Base-by-base conservation (phyloP, 2,797 vertebrate species). In the Tapera naevia region DNA sequence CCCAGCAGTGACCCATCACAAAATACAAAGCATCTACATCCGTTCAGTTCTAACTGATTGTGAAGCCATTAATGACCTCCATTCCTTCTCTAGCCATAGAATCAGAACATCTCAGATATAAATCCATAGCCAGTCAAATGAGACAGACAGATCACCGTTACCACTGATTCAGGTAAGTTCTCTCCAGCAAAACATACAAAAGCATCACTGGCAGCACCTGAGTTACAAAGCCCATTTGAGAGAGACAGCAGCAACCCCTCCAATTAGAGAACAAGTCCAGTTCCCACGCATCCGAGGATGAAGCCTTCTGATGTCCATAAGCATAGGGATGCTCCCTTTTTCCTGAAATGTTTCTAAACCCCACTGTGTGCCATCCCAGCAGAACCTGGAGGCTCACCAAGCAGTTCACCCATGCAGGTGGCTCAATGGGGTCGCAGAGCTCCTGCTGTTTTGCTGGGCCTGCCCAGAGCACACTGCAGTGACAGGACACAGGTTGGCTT, bases 321-420 rank as follows among this genome's bases (percentile, higher is more conserved):
- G 56, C 1, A 1, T 1, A 50, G 7, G 17, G n/a, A 50, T 27
- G 32, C 17, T 45, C 21, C 24, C 35, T 48, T 75, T 67, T 72
- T 35, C 62, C 62, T 70, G 23, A 33, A 60, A 35, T 9, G 3
- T 37, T 51, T 72, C 46, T 43, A 17, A 5, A 37, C n/a, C 45
- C 82, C 39, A 10, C 35, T 41, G 8, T 0, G 2, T 7, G 43
- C 17, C 10, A 45, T 25, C 5, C 8, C 62, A 35, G 5, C 46
- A 50, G 37, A 54, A 58, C 30, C 3, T 4, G 2, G 54, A 61
- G 43, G 84, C 43, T 46, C 48, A 41, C 3, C 7, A 10, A 53
- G 32, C n/a, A 19, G n/a, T 45, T 54, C 33, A 7, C 3, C 13
- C 4, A 4, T 1, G 7, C 32, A 30, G 37, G 61, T 2, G 1